These are phyloP conservation scores for Bacillus rossius DNA, from an alignment of 1,140 invertebrate genomes.

Conservation along the genomic window DNA sequence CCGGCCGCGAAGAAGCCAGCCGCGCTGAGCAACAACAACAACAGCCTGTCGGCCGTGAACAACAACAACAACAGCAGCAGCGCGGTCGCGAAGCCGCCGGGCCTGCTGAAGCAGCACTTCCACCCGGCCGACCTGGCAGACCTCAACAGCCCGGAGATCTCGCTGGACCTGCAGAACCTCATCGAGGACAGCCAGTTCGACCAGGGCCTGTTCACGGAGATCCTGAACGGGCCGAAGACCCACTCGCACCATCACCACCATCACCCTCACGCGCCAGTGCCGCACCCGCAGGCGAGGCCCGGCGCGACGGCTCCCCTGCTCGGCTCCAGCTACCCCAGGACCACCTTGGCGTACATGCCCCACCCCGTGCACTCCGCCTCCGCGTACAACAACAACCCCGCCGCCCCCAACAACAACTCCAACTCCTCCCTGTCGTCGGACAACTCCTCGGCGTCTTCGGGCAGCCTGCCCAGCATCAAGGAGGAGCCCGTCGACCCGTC, in stretches of 20 bases:
- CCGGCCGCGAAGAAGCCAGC: not conserved
- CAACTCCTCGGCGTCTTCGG: constrained; percentile 47
- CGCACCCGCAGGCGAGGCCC: constrained; percentile 39
- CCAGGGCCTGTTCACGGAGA: constrained; percentile 75
- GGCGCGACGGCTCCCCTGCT: constrained; percentile 29
- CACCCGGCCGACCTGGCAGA: constrained; percentile 68
- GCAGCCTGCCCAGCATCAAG: constrained; percentile 64
- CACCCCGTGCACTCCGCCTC: constrained; percentile 81
- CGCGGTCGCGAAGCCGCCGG: constrained; percentile 42
- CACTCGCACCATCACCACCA: constrained; percentile 32
- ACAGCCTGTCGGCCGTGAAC: constrained; percentile 13
- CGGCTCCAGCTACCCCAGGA: constrained; percentile 48
- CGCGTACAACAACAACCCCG: constrained; percentile 48
- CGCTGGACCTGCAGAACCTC: constrained; percentile 78
- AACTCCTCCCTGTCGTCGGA: constrained; percentile 45
- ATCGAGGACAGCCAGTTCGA: constrained; percentile 84
- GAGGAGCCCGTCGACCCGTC: constrained; percentile 75
- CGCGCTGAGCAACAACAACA: constrained; percentile 12
- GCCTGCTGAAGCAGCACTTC: constrained; percentile 58
- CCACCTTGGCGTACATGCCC: constrained; percentile 80
- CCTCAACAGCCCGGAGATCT: constrained; percentile 83
- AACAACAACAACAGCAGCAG: constrained; percentile 38
- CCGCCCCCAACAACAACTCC: constrained; percentile 32
- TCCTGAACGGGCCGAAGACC: constrained; percentile 46
- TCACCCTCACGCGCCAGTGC: constrained; percentile 42